These are phyloP conservation scores for Garra rufa DNA, from an alignment of 2,113 vertebrate genomes.

Conservation along the genomic window DNA sequence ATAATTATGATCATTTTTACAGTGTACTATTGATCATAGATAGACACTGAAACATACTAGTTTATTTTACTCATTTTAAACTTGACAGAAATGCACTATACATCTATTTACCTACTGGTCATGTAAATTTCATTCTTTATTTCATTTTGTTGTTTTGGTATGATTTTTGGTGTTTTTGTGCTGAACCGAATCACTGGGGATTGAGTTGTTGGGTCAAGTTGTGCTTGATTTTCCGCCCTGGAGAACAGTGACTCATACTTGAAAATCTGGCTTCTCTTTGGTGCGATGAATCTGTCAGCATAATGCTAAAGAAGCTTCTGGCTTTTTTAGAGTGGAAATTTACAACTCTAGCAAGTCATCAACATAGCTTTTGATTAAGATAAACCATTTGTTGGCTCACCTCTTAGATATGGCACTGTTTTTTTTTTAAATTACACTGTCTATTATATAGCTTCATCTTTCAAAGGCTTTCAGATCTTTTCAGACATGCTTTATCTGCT, in stretches of 20 bases:
- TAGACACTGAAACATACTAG: too few relatives aligned
- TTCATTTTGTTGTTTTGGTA: neutral
- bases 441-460: neutral
- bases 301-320: neutral
- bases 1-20: too few relatives aligned
- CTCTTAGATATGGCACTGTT: neutral
- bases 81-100: neutral
- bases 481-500: neutral
- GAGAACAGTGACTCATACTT: neutral
- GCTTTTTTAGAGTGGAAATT: neutral
- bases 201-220: neutral
- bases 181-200: neutral
- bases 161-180: neutral
- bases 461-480: neutral
- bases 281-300: neutral
- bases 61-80: neutral
- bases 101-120: neutral
- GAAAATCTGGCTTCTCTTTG: slow-evolving; percentile 8
- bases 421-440: neutral
- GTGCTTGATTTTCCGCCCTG: neutral
- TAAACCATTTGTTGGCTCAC: neutral
- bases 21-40: too few relatives aligned
- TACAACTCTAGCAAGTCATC: slow-evolving; percentile 20
- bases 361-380: slow-evolving; percentile 17
- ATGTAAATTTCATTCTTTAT: too few relatives aligned